Evolutionary conservation across 2,113 vertebrate species (phyloP).

Genomic region (Mus spicilegus): DNA sequence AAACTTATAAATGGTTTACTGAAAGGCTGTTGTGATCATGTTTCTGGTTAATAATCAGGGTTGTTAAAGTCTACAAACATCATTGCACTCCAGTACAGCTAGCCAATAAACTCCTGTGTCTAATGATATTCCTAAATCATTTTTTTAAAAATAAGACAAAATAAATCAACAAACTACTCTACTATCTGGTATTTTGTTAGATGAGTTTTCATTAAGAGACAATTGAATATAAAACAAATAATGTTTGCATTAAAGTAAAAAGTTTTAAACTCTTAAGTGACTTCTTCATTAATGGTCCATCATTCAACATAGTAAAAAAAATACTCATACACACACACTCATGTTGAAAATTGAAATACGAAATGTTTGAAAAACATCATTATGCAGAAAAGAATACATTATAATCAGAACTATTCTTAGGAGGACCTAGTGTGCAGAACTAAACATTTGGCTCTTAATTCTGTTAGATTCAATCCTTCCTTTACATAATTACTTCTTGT

Average conservation of each 20-base stretch:
- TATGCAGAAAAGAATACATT: neutral
- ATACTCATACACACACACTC: neutral
- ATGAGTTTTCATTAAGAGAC: conserved; percentile 36
- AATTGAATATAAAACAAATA: neutral
- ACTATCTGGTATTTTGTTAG: neutral
- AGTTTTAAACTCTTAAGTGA: neutral
- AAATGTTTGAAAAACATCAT: conserved; percentile 10
- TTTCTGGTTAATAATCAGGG: neutral
- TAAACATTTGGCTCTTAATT: neutral
- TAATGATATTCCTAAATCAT: conserved; percentile 35
- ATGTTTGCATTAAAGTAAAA: neutral
- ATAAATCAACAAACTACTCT: neutral
- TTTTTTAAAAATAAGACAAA: conserved; percentile 17
- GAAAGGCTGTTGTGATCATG: neutral
- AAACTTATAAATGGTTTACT: conserved; percentile 24
- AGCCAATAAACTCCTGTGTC: neutral
- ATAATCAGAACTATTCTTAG: neutral
- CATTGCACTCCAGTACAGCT: neutral
- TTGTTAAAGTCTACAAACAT: neutral
- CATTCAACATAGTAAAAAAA: neutral
- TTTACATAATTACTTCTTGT: neutral
- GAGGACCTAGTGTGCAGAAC: neutral
- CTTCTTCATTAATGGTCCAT: neutral
- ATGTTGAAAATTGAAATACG: neutral
- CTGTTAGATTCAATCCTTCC: neutral